Evolutionary conservation across 2,888 invertebrate genomes (phyloP), one percentile per base, ranked within the genome.

Genomic region (Platypus cylindrus): DNA sequence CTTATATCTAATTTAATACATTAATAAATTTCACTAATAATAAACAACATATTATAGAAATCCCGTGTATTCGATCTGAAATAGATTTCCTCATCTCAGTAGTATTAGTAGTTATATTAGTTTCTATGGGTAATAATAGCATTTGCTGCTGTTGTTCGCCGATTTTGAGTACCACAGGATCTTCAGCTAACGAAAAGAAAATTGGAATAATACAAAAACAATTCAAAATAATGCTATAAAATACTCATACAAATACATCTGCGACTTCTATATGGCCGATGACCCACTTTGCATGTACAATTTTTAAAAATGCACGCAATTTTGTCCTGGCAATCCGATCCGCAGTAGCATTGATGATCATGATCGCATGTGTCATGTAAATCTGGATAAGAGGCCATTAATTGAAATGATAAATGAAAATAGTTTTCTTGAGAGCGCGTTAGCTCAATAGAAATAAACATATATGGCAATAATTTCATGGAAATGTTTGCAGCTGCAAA

Each of bases 341-440:
- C 57, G 38, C 56, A 56, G 35, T 56, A 57, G 30, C 57, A 57
- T 35, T 57, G 53, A 34, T 53, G 49, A 34, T 54, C 48, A 16
- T 45, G 44, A 15, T 54, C 52, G 35, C 57, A 57, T 13, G 46
- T 36, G 17, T 56, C 55, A 33, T 53, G 45, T 14, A 57, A 42
- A 45, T 53, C 56, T 50, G 31, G 11, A 50, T 46, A 36, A n/a
- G n/a, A n/a, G n/a, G n/a, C n/a, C n/a, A n/a, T n/a, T n/a, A n/a
- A n/a, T n/a, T 20, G 37, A 35, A 37, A 27, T n/a, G 22, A 14
- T 3, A 8, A 25, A 12, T 16, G 11, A 17, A 16, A 16, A 4
- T 9, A 16, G 15, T 17, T 5, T 5, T 30, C 9, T 18, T 3
- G 5, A 26, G 5, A 26, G n/a, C n/a, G n/a, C 8, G 8, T 8